Evolutionary conservation across 2,888 invertebrate species (phyloP).

Genomic region (Bhutanitis thaidina): DNA sequence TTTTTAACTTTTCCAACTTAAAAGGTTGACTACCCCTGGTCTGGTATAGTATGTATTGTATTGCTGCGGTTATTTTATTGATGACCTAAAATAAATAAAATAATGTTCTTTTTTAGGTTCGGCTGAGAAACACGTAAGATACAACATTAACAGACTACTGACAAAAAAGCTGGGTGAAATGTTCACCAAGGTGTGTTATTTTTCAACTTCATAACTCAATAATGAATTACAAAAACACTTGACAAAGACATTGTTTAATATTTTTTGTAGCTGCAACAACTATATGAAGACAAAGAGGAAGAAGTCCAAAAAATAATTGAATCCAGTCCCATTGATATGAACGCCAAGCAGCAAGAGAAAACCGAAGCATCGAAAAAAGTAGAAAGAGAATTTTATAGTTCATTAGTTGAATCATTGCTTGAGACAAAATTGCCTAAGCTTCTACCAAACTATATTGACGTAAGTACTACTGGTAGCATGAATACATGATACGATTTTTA

Average conservation of each 20-base stretch:
- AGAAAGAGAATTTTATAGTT: constrained; percentile 15
- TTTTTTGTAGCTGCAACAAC: constrained; percentile 7
- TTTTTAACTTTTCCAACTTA: no score
- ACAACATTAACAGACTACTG: constrained; percentile 24
- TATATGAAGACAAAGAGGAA: constrained; percentile 6
- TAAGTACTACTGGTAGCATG: constrained; percentile 30
- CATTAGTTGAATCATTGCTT: constrained; percentile 26
- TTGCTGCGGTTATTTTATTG: no score
- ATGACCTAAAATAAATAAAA: no score
- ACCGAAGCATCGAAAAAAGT: not conserved
- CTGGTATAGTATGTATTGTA: no score
- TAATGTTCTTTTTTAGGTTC: constrained; percentile 25
- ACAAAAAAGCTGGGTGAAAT: constrained; percentile 25
- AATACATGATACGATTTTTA: constrained; percentile 7
- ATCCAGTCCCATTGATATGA: not conserved
- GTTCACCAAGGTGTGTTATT: constrained; percentile 23
- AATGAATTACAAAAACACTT: no score
- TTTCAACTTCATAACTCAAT: no score
- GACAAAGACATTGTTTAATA: not conserved
- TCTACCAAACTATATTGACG: constrained; percentile 41
- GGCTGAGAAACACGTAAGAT: constrained; percentile 24
- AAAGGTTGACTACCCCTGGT: no score
- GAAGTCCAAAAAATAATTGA: constrained; percentile 9
- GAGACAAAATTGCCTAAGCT: constrained; percentile 35
- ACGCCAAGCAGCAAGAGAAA: not conserved